Evolutionary conservation across 35 echinoderm and acorn worm genomes (phyloP), one percentile per base, ranked within the genome.

Genomic region (Apostichopus parvimensis): DNA sequence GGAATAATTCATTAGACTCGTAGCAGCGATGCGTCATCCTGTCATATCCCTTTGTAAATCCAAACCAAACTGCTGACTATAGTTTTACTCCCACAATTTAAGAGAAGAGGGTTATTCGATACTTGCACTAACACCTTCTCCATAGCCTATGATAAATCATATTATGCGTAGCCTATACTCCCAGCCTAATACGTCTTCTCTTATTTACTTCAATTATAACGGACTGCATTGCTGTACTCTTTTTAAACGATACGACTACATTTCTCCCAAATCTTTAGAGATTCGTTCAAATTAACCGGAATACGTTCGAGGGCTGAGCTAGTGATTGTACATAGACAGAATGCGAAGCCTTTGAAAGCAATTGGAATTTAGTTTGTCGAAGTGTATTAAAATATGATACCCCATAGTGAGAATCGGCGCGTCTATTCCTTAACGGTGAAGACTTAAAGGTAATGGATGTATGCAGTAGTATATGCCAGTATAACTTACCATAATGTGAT

Each of bases 351-450:
- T 75, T 75, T 75, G 15, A 75, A 22, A 75, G 71, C 20, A 75
- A 22, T 75, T 22, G 71, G 17, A 75, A 20, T 75, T 20, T 75
- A 20, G 21, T 75, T 75, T 75, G 71, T 75, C 71, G 71, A n/a
- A 75, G 15, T 75, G 71, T 18, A 75, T 75, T 75, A 75, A 75
- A 75, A 75, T 75, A 75, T 75, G 71, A 75, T 75, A 75, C 17
- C 71, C 71, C 17, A 20, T 18, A 20, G 17, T 75, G 71, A 13
- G 6, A 75, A 75, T 75, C 14, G 64, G 64, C 9, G 64, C 18
- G 64, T 14, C 64, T 14, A 68, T 68, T 68, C 11, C 64, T 68
- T 68, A 11, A 18, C 64, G 18, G 17, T 6, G 71, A 75, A 75
- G 71, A 75, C 71, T 68, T 68, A 5, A 45, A 18, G 64, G 18